Base-by-base conservation (phyloP, 2,888 invertebrate genomes). In the Papilio elwesi region DNA sequence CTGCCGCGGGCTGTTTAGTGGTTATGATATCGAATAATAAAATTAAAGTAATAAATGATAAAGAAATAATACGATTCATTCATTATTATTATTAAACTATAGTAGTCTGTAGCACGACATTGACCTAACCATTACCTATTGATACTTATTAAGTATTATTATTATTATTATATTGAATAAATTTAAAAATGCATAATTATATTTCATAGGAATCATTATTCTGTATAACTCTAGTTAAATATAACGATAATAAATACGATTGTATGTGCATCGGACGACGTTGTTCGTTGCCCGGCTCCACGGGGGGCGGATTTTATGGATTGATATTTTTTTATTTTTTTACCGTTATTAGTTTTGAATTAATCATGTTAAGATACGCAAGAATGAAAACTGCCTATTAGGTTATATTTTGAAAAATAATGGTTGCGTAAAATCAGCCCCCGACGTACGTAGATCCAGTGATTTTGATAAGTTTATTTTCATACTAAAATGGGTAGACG, bases 151-250 rank as follows among this genome's bases (percentile, higher is more conserved):
- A 93, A 93, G 93, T 93, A 94, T 93, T 94, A 94, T 91, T 90
- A 91, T 87, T 91, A 92, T 92, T 90, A 91, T 93, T 90, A 87
- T 92, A 94, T 93, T 92, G 88, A 93, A 94, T 92, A 93, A 93
- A 93, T 93, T 92, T 91, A 93, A 94, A 93, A 93, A 92, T 91
- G 92, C 93, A 93, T 93, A 93, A 94, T 94, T 94, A 93, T 94
- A 94, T 94, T 94, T 94, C 93, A 94, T 94, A 94, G 93, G 94
- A 91, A 94, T 93, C 92, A 94, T 94, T 94, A 94, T 94, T 94
- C 94, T 92, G 93, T 94, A 94, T 94, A 93, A 94, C 93, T 92
- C 91, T 94, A 94, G 94, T 93, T 94, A 93, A 93, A 90, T 93
- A 90, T 93, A 93, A 93, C 89, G 87, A 92, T 93, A 90, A 90